A percentile compares a stretch with the other conserved stretches of the same genome.
phyloP scores from a whole-genome alignment of 2,113 vertebrate species.

The Thomomys bottae region DNA sequence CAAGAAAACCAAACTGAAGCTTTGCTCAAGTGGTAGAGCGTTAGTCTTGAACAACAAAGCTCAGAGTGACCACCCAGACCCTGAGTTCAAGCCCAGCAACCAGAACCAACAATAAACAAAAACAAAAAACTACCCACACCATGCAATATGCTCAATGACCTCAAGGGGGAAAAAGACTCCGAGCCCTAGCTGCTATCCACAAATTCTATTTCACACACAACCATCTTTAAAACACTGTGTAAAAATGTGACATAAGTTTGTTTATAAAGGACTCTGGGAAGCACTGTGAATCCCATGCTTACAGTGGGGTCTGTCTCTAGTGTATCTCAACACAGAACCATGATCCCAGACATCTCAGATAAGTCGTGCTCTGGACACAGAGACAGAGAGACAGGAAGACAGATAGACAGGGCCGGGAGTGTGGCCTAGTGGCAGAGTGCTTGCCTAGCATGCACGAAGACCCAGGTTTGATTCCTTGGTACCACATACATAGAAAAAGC shows the following conservation, averaged over 20 bases:
- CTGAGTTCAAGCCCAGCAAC: too few relatives aligned
- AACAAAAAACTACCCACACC: background rate
- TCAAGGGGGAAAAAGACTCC: background rate
- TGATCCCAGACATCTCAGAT: background rate
- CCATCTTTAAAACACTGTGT: background rate
- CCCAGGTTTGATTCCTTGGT: too few relatives aligned
- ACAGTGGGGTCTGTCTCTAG: background rate
- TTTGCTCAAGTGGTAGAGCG: too few relatives aligned
- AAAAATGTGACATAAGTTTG: background rate
- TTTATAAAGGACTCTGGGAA: background rate
- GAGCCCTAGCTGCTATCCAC: background rate
- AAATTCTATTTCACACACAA: background rate
- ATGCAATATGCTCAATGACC: background rate
- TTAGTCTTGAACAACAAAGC: too few relatives aligned
- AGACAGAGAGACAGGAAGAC: too few relatives aligned
- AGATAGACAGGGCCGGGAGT: too few relatives aligned
- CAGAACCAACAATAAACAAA: too few relatives aligned
- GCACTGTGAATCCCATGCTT: background rate
- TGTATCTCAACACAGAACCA: background rate
- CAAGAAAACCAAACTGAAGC: too few relatives aligned
- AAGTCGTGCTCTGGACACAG: background rate
- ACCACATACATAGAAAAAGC: too few relatives aligned
- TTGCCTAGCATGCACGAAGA: too few relatives aligned
- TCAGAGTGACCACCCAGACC: too few relatives aligned
- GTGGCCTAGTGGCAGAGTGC: too few relatives aligned